These are phyloP conservation scores for Drosophila triauraria DNA, from an alignment of 1,140 invertebrate species.

Conservation along the genomic window DNA sequence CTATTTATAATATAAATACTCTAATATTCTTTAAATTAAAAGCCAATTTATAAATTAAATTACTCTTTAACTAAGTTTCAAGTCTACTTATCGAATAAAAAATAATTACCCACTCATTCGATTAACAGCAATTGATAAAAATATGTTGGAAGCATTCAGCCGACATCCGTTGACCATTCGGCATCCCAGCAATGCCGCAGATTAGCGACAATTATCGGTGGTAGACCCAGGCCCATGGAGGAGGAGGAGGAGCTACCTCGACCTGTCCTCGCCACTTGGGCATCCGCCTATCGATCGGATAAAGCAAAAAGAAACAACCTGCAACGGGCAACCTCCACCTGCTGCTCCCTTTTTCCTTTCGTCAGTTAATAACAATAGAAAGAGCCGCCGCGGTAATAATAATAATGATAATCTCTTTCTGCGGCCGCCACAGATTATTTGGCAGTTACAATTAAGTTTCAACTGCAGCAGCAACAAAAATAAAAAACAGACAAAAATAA, in stretches of 20 bases:
- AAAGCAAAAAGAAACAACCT: neutral
- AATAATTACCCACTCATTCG: conserved; percentile 3
- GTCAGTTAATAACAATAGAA: conserved; percentile 38
- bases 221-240: conserved; percentile 1
- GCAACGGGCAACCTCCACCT: neutral
- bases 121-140: conserved; percentile 17
- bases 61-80: neutral
- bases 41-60: neutral
- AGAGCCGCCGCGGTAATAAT: conserved; percentile 29
- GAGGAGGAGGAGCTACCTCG: conserved; percentile 15
- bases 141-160: conserved; percentile 8
- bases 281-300: conserved; percentile 13
- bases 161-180: conserved; percentile 29
- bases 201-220: conserved; percentile 44
- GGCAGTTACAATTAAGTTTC: conserved; percentile 61
- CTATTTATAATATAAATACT: neutral
- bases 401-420: conserved; percentile 59
- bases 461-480: conserved; percentile 35
- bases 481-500: neutral
- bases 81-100: neutral
- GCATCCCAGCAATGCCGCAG: conserved; percentile 32
- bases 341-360: conserved; percentile 30
- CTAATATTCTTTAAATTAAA: neutral
- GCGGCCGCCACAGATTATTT: conserved; percentile 49
- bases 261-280: neutral